These are phyloP conservation scores for Trichopoda pennipes DNA, from an alignment of 2,888 invertebrate species.

Conservation along the genomic window DNA sequence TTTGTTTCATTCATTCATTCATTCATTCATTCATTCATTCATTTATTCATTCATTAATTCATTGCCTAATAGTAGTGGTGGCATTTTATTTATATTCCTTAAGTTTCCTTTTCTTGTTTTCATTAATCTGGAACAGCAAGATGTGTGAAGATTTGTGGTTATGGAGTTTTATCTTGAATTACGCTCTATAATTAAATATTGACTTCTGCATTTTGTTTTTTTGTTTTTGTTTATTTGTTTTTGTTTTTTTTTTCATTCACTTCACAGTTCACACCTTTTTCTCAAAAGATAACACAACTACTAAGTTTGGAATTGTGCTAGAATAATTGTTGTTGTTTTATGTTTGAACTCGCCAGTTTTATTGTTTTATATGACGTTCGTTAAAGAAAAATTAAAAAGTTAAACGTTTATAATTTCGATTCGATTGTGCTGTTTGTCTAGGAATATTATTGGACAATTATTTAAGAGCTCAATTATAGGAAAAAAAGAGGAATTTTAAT, in stretches of 20 bases:
- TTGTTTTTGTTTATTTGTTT: conserved; percentile 19
- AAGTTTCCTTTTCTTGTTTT: not conserved
- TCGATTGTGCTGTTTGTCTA: too few species aligned
- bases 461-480: too few species aligned
- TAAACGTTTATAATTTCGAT: not conserved
- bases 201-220: conserved; percentile 38
- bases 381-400: not conserved
- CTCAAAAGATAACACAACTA: conserved; percentile 33
- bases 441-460: too few species aligned
- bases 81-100: not conserved
- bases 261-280: conserved; percentile 57
- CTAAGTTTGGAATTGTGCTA: conserved; percentile 37
- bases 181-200: conserved; percentile 65
- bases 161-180: conserved; percentile 3
- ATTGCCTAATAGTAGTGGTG: too few species aligned
- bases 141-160: conserved; percentile 53
- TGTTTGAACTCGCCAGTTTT: not conserved
- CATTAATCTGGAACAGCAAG: conserved; percentile 10
- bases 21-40: not conserved
- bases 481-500: too few species aligned
- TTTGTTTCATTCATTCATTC: not conserved
- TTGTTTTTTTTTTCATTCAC: not conserved
- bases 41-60: too few species aligned
- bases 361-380: not conserved
- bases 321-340: not conserved